phyloP scores from a whole-genome alignment of 2,888 invertebrate genomes.

The Agrotis exclamationis region DNA sequence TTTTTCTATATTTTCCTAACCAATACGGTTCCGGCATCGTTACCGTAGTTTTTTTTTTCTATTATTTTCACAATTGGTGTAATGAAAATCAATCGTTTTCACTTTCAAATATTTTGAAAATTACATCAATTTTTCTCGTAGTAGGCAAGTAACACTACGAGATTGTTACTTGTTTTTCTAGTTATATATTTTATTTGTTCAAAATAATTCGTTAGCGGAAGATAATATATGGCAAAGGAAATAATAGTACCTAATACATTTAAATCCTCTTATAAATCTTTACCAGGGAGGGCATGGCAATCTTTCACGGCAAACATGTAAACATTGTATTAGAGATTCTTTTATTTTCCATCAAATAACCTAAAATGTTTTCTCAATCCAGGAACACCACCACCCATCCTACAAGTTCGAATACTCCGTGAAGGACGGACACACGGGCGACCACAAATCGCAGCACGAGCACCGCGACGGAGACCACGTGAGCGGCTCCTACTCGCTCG shows the following conservation, averaged over 20 bases:
- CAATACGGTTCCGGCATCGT: too few relatives aligned
- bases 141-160: too few relatives aligned
- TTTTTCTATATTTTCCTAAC: neutral
- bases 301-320: too few relatives aligned
- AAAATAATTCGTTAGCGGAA: too few relatives aligned
- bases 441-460: slow-evolving; percentile 91
- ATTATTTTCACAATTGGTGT: too few relatives aligned
- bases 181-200: neutral
- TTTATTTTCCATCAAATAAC: neutral
- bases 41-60: too few relatives aligned
- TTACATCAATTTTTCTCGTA: slow-evolving; percentile 5
- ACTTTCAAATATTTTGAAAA: neutral
- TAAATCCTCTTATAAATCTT: too few relatives aligned
- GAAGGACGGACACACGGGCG: slow-evolving; percentile 90
- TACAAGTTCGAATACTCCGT: slow-evolving; percentile 91
- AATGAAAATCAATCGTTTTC: neutral
- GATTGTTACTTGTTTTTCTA: too few relatives aligned
- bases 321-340: too few relatives aligned
- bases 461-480: slow-evolving; percentile 91
- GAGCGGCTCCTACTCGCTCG: slow-evolving; percentile 91
- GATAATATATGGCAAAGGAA: too few relatives aligned
- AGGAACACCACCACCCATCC: slow-evolving; percentile 82
- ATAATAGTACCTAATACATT: neutral
- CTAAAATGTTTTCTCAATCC: neutral
- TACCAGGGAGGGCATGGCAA: too few relatives aligned